A percentile compares a stretch with the other conserved stretches of the same genome.
Evolutionary conservation across 30 jellyfish, hydroid and myxozoan genomes (phyloP).

Genomic region (Hydractinia symbiolongicarpus): DNA sequence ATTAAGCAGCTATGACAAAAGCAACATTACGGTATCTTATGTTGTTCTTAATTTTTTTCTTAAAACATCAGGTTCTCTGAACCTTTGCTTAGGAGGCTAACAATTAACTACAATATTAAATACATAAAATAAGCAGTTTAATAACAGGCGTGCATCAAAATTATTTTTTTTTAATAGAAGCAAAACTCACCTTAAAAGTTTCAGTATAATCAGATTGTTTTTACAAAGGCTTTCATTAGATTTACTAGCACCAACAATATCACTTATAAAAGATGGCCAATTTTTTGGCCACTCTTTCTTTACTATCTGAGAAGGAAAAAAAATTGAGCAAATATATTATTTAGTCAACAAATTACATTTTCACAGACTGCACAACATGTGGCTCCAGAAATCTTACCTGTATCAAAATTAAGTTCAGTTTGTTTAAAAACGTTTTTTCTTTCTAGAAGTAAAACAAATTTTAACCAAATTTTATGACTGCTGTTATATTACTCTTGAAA

Average conservation of each 20-base stretch:
- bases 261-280: conserved; percentile 98
- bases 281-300: conserved; percentile 98
- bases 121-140: too few relatives aligned
- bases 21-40: too few relatives aligned
- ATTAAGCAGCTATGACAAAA: too few relatives aligned
- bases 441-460: conserved; percentile 39
- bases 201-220: conserved; percentile 76
- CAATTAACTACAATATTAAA: too few relatives aligned
- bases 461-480: background rate
- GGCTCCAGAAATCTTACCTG: conserved; percentile 46
- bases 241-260: conserved; percentile 91
- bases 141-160: too few relatives aligned
- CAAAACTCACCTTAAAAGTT: conserved; percentile 60
- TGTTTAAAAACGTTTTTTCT: conserved; percentile 73
- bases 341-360: background rate
- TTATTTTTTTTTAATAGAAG: background rate
- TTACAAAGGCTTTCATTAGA: conserved; percentile 91
- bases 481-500: background rate
- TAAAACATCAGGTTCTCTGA: too few relatives aligned
- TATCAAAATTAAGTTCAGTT: conserved; percentile 72
- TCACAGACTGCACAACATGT: background rate
- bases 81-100: too few relatives aligned
- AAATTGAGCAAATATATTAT: background rate
- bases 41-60: too few relatives aligned
- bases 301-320: conserved; percentile 53